Conservation (phyloP, 2,113 vertebrate genomes). For the Oostethus manadensis region DNA sequence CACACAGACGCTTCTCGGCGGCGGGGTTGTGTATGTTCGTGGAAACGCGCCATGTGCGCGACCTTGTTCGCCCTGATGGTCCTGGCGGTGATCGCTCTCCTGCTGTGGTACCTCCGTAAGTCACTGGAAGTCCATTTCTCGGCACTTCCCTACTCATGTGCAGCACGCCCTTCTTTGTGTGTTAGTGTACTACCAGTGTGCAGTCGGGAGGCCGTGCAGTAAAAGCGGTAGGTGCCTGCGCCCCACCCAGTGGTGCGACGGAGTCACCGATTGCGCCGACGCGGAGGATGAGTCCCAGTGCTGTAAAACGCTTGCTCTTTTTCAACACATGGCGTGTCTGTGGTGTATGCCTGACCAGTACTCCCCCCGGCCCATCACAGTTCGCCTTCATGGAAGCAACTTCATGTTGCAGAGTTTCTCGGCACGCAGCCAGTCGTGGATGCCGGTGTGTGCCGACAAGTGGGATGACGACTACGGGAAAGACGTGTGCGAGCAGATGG, state of each 20-base stretch:
- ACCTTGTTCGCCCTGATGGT: slow-evolving; percentile 17
- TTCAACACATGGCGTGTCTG: neutral
- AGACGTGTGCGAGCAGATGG: slow-evolving; percentile 52
- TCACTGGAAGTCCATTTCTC: slow-evolving; percentile 24
- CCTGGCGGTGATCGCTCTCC: slow-evolving; percentile 12
- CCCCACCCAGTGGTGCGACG: slow-evolving; percentile 60
- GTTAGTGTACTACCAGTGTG: slow-evolving; percentile 52
- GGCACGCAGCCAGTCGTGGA: slow-evolving; percentile 43
- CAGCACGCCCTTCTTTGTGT: neutral
- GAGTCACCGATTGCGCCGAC: slow-evolving; percentile 44
- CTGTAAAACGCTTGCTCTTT: slow-evolving; percentile 45
- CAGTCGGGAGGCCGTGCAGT: slow-evolving; percentile 43
- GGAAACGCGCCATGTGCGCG: slow-evolving; percentile 14
- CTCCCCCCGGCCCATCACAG: slow-evolving; percentile 33
- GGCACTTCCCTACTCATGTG: neutral
- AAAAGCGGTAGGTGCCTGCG: slow-evolving; percentile 36
- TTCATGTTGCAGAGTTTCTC: slow-evolving; percentile 60
- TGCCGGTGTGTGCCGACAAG: slow-evolving; percentile 56
- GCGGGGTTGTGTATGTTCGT: neutral
- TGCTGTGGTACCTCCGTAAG: slow-evolving; percentile 69
- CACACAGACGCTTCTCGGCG: neutral
- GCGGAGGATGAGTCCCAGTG: slow-evolving; percentile 64
- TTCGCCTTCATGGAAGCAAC: slow-evolving; percentile 51
- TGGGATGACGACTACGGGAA: slow-evolving; percentile 49
- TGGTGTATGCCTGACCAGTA: neutral